Percentiles rank a stretch among this genome's conserved stretches.
phyloP scores from a whole-genome alignment of 2,888 invertebrate genomes.

The Pristionchus arcanus region DNA sequence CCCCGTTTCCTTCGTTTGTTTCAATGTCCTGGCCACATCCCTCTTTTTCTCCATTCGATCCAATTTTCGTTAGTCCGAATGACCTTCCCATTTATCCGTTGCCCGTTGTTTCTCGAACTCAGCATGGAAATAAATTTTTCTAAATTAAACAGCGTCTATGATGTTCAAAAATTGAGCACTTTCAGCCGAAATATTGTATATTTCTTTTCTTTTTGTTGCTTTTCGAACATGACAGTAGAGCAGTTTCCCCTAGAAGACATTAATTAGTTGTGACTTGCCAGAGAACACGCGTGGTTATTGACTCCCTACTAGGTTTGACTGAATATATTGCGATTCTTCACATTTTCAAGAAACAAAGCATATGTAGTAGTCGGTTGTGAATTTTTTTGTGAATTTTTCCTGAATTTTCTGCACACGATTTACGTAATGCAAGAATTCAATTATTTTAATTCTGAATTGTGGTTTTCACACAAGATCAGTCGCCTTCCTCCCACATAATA shows the following conservation, averaged over 20 bases:
- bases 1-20: background rate
- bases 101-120: background rate
- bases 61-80: background rate
- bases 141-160: no score
- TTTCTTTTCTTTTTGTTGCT: background rate
- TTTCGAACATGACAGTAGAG: background rate
- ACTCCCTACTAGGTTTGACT: background rate
- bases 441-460: no score
- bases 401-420: no score
- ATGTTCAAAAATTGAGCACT: no score
- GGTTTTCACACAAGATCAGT: no score
- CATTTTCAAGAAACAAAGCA: no score
- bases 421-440: no score
- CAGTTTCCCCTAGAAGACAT: background rate
- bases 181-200: no score
- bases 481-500: no score
- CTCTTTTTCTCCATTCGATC: background rate
- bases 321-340: no score
- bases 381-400: no score
- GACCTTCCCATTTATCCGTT: background rate
- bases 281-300: background rate
- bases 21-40: background rate
- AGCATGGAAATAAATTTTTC: background rate
- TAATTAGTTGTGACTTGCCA: background rate
- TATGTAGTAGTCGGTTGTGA: no score